Evolutionary conservation across 2,888 invertebrate genomes (phyloP), one percentile per base, ranked within the genome.

Genomic region (Macrophya alboannulata): DNA sequence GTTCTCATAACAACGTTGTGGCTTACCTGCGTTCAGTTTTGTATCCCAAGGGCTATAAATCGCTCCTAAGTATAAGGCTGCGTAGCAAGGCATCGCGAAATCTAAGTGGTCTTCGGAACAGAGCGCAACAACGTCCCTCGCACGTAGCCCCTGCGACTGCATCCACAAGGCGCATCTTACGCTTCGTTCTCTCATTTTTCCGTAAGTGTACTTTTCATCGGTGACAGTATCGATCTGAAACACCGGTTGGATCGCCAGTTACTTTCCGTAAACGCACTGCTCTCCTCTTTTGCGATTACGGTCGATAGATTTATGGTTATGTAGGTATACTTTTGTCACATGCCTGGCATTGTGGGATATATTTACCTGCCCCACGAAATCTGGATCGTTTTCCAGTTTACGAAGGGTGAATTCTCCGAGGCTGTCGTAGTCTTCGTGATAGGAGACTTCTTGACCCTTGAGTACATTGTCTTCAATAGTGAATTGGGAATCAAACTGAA

Each of bases 101-200:
- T 92, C 90, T 17, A 90, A 43, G 4, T 90, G 90, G 87, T 92
- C 92, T 31, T 90, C 88, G 0, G 91, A 88, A 21, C 91, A 91
- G 40, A 91, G 71, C 8, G 84, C 85, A 31, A 93, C 76, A 2
- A 92, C 85, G 43, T 93, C 92, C 4, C 87, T 88, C 0, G 85
- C 77, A 43, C 84, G 65, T 4, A 92, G 51, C 0, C 91, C 90
- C 82, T 91, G 87, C 25, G 90, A 88, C 68, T 86, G 88, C 85
- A 92, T 9, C 92, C 92, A 93, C 5, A 91, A 77, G 0, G 92
- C 91, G 55, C 92, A 93, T 84, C 90, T 91, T 2, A 91, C 86
- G 12, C 86, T 87, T 8, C 89, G 87, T 6, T 91, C 90, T 71
- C 76, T 82, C 87, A 93, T 88, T 12, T 90, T 85, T 0, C n/a